Evolutionary conservation across 2,888 invertebrate genomes (phyloP).

Genomic region (Agrypnus murinus): DNA sequence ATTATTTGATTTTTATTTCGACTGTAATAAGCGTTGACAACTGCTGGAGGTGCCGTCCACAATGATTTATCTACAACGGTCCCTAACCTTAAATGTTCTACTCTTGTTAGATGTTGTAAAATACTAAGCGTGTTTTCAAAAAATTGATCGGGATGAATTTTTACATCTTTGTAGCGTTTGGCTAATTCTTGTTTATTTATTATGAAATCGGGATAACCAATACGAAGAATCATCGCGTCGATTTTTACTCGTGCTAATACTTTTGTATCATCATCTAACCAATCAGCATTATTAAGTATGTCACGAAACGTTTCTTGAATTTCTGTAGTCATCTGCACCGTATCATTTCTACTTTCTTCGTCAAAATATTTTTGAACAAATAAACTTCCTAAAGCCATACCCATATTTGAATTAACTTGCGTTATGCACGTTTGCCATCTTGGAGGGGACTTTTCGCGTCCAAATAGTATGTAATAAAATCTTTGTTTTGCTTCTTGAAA

Average conservation of each 20-base stretch:
- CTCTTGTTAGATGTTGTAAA: slow-evolving; percentile 79
- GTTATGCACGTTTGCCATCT: slow-evolving; percentile 95
- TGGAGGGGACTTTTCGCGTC: slow-evolving; percentile 86
- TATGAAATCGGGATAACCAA: slow-evolving; percentile 95
- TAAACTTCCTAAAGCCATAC: slow-evolving; percentile 93
- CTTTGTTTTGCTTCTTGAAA: slow-evolving; percentile 90
- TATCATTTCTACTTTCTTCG: slow-evolving; percentile 90
- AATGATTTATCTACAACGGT: slow-evolving; percentile 85
- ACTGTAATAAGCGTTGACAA: slow-evolving; percentile 97
- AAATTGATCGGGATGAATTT: slow-evolving; percentile 82
- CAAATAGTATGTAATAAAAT: slow-evolving; percentile 85
- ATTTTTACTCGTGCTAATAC: slow-evolving; percentile 87
- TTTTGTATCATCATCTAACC: slow-evolving; percentile 91
- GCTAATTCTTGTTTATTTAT: slow-evolving; percentile 81
- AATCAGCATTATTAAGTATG: slow-evolving; percentile 84
- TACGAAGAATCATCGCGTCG: slow-evolving; percentile 88
- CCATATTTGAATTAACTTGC: slow-evolving; percentile 84
- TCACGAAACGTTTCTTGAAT: slow-evolving; percentile 89
- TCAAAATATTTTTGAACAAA: slow-evolving; percentile 93
- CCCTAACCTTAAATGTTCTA: slow-evolving; percentile 81
- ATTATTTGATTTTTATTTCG: slow-evolving; percentile 96
- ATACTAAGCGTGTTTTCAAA: slow-evolving; percentile 89
- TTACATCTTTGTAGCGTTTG: slow-evolving; percentile 86
- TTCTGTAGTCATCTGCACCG: slow-evolving; percentile 89
- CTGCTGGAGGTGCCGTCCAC: slow-evolving; percentile 91